phyloP scores from a whole-genome alignment of 2,888 invertebrate genomes.

The Sthenelais limicola region DNA sequence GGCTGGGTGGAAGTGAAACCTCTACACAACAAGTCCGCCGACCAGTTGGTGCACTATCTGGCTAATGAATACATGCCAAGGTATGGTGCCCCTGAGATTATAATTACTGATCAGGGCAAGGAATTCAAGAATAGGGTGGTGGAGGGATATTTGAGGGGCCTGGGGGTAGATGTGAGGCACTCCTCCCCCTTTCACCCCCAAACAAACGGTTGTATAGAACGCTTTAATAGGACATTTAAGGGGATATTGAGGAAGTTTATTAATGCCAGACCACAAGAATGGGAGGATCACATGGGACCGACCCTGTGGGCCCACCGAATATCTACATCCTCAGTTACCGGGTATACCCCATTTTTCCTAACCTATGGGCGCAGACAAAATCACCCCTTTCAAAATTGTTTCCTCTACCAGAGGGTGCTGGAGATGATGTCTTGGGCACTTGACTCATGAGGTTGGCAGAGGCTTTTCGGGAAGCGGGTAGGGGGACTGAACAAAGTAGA shows the following conservation, averaged over 20 bases:
- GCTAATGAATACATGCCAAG: constrained; percentile 16
- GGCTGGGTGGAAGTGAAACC: constrained; percentile 40
- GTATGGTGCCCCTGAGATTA: neutral
- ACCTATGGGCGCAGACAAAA: too few relatives aligned
- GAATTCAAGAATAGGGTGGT: neutral
- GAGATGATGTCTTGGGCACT: too few relatives aligned
- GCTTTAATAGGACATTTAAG: constrained; percentile 23
- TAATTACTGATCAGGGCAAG: constrained; percentile 27
- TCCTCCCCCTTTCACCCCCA: constrained; percentile 8
- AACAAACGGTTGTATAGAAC: constrained; percentile 16
- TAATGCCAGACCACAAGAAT: neutral
- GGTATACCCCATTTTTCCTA: too few relatives aligned
- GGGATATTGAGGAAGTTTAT: constrained; percentile 23
- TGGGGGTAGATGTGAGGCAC: constrained; percentile 3
- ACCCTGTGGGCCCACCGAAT: constrained; percentile 10
- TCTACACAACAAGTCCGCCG: neutral
- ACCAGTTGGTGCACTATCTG: neutral
- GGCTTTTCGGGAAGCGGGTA: too few relatives aligned
- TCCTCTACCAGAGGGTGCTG: too few relatives aligned
- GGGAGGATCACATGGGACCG: constrained; percentile 15
- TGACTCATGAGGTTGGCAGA: too few relatives aligned
- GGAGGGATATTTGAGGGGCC: neutral
- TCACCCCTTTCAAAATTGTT: too few relatives aligned
- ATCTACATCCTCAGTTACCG: too few relatives aligned
- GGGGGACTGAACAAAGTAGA: too few relatives aligned